Conservation (phyloP, 2,888 invertebrate species). For the Drosophila paranaensis region DNA sequence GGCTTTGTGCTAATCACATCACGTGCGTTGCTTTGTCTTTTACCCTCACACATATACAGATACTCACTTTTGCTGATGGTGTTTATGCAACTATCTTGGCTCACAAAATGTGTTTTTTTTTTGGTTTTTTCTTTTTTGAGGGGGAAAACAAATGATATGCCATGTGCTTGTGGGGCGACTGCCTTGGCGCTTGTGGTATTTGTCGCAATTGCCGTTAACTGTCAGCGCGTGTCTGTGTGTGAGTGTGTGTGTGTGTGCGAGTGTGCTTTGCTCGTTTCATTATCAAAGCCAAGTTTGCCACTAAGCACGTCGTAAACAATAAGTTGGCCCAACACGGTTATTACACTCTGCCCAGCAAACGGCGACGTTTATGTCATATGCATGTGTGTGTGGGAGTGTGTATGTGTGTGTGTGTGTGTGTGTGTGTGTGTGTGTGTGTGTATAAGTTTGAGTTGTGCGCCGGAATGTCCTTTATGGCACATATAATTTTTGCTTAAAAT, state of each 20-base stretch:
- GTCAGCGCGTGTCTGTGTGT: conserved; percentile 64
- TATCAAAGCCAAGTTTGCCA: conserved; percentile 78
- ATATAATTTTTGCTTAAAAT: conserved; percentile 74
- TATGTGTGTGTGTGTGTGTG: conserved; percentile 6
- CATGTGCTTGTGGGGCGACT: conserved; percentile 37
- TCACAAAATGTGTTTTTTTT: conserved; percentile 24
- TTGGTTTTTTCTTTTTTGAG: neutral
- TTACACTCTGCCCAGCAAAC: conserved; percentile 53
- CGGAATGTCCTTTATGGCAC: conserved; percentile 70
- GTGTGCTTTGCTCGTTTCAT: conserved; percentile 62
- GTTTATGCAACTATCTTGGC: conserved; percentile 64
- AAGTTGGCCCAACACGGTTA: conserved; percentile 72
- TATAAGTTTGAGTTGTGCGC: conserved; percentile 23
- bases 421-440: conserved; percentile 9
- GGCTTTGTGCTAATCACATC: conserved; percentile 77
- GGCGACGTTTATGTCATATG: conserved; percentile 40
- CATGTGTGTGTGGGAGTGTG: conserved; percentile 6
- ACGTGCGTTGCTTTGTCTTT: conserved; percentile 59
- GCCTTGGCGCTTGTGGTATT: conserved; percentile 65
- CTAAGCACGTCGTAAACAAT: conserved; percentile 81
- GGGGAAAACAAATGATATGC: conserved; percentile 54
- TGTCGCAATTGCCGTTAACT: conserved; percentile 78
- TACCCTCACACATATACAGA: conserved; percentile 18
- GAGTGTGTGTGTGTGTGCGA: conserved; percentile 3
- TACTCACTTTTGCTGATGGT: conserved; percentile 15